Percentiles rank a stretch among this genome's conserved stretches.
Evolutionary conservation across 2,113 vertebrate genomes (phyloP).

Genomic region (Aegotheles bennettii): DNA sequence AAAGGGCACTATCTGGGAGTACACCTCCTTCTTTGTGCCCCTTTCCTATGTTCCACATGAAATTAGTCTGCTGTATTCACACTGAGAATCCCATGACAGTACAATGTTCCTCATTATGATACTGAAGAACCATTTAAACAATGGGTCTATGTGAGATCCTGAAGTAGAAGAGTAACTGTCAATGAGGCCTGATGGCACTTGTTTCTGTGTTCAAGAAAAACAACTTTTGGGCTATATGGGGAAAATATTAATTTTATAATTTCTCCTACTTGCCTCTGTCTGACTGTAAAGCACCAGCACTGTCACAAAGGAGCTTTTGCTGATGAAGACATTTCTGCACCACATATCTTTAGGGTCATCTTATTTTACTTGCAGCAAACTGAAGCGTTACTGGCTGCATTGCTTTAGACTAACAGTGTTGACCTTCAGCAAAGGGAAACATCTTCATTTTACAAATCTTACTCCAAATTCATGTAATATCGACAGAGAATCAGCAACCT

Average conservation of each 20-base stretch:
- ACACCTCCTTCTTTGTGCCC: fast-evolving
- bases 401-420: not conserved
- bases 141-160: not conserved
- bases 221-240: not conserved
- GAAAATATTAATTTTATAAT: not conserved
- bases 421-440: not conserved
- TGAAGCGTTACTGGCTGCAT: not conserved
- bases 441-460: not conserved
- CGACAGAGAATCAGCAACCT: not conserved
- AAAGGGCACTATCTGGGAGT: not conserved
- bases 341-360: not conserved
- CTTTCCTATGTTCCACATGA: not conserved
- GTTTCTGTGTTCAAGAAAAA: not conserved
- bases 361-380: not conserved
- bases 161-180: not conserved
- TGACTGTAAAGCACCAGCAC: not conserved
- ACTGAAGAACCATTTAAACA: not conserved
- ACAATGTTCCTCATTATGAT: not conserved
- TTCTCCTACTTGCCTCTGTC: not conserved
- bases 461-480: not conserved
- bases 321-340: not conserved
- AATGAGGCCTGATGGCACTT: not conserved
- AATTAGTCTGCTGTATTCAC: not conserved
- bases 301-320: not conserved
- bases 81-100: not conserved